Base-by-base conservation (phyloP, 1,140 invertebrate genomes). In the Phortica variegata region DNA sequence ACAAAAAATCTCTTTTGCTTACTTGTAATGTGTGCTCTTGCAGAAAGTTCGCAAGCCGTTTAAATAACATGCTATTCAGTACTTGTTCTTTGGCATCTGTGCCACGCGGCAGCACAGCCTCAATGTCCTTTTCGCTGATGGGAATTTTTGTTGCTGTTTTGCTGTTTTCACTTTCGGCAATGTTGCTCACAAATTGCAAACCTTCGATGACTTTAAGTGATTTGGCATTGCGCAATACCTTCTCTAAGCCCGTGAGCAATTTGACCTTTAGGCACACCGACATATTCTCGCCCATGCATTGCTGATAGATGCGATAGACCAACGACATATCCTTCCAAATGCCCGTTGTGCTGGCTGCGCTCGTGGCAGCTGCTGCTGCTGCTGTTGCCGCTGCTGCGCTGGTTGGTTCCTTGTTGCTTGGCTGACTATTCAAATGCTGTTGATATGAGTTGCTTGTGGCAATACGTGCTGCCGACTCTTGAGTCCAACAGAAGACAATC, bases 261-360 rank as follows among this genome's bases (percentile, higher is more conserved):
- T 90, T 90, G 29, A 89, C 65, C 70, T 91, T 90, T 3, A 91
- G 75, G 56, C 89, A 91, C 16, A 85, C 82, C 38, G 83, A 82
- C 12, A 89, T 61, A 40, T 89, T 86, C 19, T 81, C 77, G 3
- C 80, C 83, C 18, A 85, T 80, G 76, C 89, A 91, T 52, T 90
- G 87, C 68, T 87, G 87, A 74, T 89, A 90, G 48, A 86, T 77
- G 33, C 66, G 62, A 40, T 71, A 75, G 3, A 75, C 54, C 42
- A 69, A 23, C 9, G 72, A 72, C 34, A 74, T 47, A 29, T 75
- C 72, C 44, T 69, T 74, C 72, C 71, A 74, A 36, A 74, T 42
- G 15, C 60, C 43, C 2, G 45, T 15, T 6, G 65, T 29, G 19
- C 10, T 32, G 10, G 10, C 17, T 49, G 47, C 26, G 17, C 17